Conservation (phyloP, 2,797 vertebrate genomes). For the Apodemus agrarius region DNA sequence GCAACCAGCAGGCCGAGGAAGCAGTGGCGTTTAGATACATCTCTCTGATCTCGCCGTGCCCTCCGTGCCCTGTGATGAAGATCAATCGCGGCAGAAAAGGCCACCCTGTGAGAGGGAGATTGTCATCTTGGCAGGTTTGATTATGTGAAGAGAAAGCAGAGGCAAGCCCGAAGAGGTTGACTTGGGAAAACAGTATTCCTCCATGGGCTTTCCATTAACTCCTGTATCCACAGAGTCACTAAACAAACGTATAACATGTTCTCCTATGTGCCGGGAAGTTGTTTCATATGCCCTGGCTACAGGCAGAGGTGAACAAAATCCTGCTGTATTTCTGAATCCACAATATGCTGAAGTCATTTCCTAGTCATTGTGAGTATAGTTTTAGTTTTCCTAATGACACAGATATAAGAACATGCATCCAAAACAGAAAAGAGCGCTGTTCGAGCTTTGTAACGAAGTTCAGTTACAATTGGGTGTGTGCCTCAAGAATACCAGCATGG, state of each 20-base stretch:
- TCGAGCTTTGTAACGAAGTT: constrained; percentile 50
- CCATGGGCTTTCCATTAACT: background rate
- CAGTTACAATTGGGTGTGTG: background rate
- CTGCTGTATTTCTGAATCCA: background rate
- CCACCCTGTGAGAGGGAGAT: background rate
- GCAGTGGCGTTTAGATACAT: too few relatives aligned
- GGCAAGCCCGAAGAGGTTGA: background rate
- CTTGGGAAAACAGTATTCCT: background rate
- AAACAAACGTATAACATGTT: background rate
- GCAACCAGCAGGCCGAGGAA: background rate
- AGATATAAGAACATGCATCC: background rate
- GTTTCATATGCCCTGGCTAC: background rate
- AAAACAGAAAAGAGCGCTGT: constrained; percentile 14
- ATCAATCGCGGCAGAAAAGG: background rate
- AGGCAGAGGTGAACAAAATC: constrained; percentile 30
- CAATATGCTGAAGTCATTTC: constrained; percentile 21
- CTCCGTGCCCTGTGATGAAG: background rate
- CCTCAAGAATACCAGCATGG: background rate
- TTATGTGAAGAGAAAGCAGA: background rate
- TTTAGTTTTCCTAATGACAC: constrained; percentile 53
- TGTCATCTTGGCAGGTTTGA: background rate
- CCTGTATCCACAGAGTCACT: background rate
- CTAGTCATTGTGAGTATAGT: background rate
- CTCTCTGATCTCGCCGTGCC: background rate
- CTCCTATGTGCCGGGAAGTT: background rate